Percentiles rank a stretch among this genome's conserved stretches.
Evolutionary conservation across 2,888 invertebrate genomes (phyloP).

Genomic region (Drosophila longiperda): DNA sequence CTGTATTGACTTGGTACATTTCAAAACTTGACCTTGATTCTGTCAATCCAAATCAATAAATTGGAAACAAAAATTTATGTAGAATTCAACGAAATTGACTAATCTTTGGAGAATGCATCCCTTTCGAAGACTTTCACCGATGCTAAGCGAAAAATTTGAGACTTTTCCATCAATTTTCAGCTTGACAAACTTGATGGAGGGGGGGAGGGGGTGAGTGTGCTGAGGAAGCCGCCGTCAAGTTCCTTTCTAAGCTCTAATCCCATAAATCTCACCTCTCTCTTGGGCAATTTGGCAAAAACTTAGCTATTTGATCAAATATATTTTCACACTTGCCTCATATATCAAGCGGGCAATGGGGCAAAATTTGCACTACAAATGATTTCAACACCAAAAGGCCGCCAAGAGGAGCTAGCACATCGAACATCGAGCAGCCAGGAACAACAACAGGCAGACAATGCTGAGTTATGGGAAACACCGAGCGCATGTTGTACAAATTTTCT

Average conservation of each 20-base stretch:
- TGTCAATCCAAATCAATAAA: background rate
- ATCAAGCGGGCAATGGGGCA: conserved; percentile 71
- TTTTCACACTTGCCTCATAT: conserved; percentile 82
- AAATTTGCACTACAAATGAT: conserved; percentile 83
- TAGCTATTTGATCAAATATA: conserved; percentile 77
- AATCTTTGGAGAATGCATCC: conserved; percentile 1
- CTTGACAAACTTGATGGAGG: conserved; percentile 31
- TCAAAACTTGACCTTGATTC: background rate
- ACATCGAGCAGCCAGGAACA: conserved; percentile 28
- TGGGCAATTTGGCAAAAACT: conserved; percentile 54
- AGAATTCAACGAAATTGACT: background rate
- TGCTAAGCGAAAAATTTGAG: background rate
- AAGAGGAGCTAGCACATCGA: conserved; percentile 31
- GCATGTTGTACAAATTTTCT: conserved; percentile 77
- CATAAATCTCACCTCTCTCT: conserved; percentile 66
- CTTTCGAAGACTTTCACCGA: conserved; percentile 41
- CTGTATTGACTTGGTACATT: background rate
- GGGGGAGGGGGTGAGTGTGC: background rate
- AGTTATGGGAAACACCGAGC: conserved; percentile 78
- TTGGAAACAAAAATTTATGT: background rate
- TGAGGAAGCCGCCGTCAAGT: conserved; percentile 18
- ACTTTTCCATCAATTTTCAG: conserved; percentile 6
- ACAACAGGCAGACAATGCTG: conserved; percentile 61
- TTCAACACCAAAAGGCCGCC: conserved; percentile 82
- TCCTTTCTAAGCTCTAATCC: conserved; percentile 64